phyloP scores from a whole-genome alignment of 2,113 vertebrate species.

The Spheniscus mendiculus region DNA sequence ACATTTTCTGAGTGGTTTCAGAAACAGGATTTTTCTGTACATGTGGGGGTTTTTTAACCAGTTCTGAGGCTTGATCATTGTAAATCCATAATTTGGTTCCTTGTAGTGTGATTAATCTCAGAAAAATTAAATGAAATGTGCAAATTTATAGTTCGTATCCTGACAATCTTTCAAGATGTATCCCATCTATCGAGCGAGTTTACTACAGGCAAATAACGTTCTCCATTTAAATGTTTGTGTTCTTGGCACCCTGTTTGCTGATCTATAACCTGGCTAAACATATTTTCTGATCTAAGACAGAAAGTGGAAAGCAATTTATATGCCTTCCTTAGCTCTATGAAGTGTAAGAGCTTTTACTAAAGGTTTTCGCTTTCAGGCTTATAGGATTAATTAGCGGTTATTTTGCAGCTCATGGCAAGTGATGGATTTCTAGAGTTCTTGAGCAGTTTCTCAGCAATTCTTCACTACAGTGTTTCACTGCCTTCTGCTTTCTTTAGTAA shows the following conservation, averaged over 20 bases:
- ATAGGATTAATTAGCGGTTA: constrained; percentile 42
- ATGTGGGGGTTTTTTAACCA: background rate
- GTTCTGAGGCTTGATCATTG: background rate
- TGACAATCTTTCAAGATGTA: constrained; percentile 10
- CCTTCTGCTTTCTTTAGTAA: background rate
- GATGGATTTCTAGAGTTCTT: background rate
- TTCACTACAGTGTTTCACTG: background rate
- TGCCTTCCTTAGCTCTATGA: background rate
- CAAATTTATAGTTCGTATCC: constrained; percentile 32
- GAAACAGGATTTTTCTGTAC: background rate
- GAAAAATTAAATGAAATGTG: constrained; percentile 29
- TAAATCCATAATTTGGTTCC: constrained; percentile 42
- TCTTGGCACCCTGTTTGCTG: constrained; percentile 53
- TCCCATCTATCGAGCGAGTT: background rate
- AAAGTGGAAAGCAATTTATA: constrained; percentile 38
- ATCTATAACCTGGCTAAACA: constrained; percentile 35
- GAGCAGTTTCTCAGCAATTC: background rate
- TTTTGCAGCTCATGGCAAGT: constrained; percentile 1
- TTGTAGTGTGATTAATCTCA: constrained; percentile 35
- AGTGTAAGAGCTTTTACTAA: constrained; percentile 6
- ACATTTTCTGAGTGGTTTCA: background rate
- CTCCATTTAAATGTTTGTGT: constrained; percentile 41
- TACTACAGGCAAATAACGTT: constrained; percentile 20
- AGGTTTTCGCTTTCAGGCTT: background rate
- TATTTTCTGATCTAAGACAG: constrained; percentile 40